Conservation (phyloP, 2,113 vertebrate species). For the Grantiella picta region DNA sequence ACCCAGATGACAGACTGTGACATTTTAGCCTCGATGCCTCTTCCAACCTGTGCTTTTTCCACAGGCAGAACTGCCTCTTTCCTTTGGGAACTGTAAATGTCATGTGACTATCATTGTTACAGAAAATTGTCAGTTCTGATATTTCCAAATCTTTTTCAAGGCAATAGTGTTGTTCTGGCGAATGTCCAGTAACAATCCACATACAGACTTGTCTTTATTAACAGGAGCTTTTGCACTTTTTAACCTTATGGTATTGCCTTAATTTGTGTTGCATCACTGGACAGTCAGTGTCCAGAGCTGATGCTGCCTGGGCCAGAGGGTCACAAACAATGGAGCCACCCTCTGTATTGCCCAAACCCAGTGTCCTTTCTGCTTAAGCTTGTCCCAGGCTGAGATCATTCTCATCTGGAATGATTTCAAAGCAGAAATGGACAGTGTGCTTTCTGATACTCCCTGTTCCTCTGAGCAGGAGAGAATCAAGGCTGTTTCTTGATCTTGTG, state of each 20-base stretch:
- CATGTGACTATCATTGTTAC: fast-evolving
- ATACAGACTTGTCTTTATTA: background rate
- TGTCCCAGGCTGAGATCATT: background rate
- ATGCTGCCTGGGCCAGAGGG: background rate
- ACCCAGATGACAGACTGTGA: background rate
- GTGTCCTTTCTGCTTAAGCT: background rate
- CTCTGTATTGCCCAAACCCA: background rate
- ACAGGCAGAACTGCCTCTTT: background rate
- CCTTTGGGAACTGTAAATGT: background rate
- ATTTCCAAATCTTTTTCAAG: background rate
- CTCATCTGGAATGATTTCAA: background rate
- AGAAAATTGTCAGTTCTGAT: background rate
- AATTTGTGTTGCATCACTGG: background rate
- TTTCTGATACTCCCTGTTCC: background rate
- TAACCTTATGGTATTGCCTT: background rate
- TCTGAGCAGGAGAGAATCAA: background rate
- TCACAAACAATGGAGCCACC: background rate
- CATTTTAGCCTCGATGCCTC: background rate
- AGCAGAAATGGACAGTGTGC: background rate
- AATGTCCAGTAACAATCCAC: background rate
- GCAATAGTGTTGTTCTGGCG: background rate
- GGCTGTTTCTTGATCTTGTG: background rate
- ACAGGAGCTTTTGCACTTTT: background rate
- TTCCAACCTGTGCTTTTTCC: background rate
- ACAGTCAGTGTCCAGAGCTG: background rate